Percentiles rank a stretch among this genome's conserved stretches.
Conservation (phyloP, 2,888 invertebrate species). For the Globia sparganii region DNA sequence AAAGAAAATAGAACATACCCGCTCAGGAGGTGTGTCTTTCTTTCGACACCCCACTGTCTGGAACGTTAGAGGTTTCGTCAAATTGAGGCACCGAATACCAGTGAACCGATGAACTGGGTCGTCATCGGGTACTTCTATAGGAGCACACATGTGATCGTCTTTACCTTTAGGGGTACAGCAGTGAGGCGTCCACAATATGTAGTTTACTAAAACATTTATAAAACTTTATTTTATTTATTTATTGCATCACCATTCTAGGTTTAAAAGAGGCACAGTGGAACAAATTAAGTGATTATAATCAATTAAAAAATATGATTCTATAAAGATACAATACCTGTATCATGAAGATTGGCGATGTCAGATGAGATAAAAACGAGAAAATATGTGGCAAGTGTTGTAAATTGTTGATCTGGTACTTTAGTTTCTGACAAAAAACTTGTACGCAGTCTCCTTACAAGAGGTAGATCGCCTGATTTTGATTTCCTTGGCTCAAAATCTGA, state of each 20-base stretch:
- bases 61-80: constrained; percentile 71
- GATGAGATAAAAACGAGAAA: constrained; percentile 20
- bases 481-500: constrained; percentile 13
- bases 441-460: constrained; percentile 21
- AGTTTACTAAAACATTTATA: constrained; percentile 39
- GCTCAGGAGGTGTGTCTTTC: constrained; percentile 21
- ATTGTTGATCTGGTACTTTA: constrained; percentile 23
- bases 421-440: constrained; percentile 26
- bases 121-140: constrained; percentile 67
- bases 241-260: too few species aligned
- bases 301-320: background rate
- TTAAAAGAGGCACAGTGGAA: background rate
- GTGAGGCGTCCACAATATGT: constrained; percentile 49
- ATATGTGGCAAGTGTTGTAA: constrained; percentile 23
- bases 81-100: constrained; percentile 69
- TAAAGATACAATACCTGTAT: constrained; percentile 10
- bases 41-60: constrained; percentile 33
- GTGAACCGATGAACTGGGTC: constrained; percentile 73
- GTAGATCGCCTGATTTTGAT: constrained; percentile 8
- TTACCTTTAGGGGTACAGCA: constrained; percentile 66
- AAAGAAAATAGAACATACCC: constrained; percentile 5
- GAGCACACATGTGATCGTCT: constrained; percentile 66
- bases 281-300: background rate
- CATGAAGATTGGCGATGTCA: constrained; percentile 31
- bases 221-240: background rate